These are phyloP conservation scores for Andrena flavipes DNA, from an alignment of 2,888 invertebrate species.

Conservation along the genomic window DNA sequence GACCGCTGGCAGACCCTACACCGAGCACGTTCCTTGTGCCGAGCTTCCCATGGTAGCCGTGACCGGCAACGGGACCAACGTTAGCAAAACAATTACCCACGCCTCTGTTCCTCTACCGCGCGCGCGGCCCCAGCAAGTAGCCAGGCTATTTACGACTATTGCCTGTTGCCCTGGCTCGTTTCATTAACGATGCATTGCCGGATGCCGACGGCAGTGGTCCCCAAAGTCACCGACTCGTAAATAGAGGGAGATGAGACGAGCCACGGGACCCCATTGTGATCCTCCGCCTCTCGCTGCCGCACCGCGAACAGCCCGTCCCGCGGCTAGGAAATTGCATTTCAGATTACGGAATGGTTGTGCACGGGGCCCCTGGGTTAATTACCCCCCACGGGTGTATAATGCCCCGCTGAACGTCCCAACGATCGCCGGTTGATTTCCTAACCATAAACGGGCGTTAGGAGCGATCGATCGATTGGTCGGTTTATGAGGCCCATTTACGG, in stretches of 20 bases:
- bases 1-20: slow-evolving; percentile 13
- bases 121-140: slow-evolving; percentile 72
- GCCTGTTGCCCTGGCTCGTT: slow-evolving; percentile 71
- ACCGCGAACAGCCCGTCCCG: slow-evolving; percentile 9
- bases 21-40: not conserved
- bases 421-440: not conserved
- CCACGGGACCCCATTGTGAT: slow-evolving; percentile 49
- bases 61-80: slow-evolving; percentile 59
- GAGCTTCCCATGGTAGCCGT: not conserved
- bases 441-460: not conserved
- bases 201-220: slow-evolving; percentile 71
- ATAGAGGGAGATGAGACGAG: slow-evolving; percentile 60
- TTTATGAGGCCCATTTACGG: slow-evolving; percentile 15
- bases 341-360: slow-evolving; percentile 38
- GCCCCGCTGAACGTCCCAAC: not conserved
- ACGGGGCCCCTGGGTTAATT: slow-evolving; percentile 33
- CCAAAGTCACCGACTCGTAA: slow-evolving; percentile 76
- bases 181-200: slow-evolving; percentile 78
- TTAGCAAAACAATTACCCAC: slow-evolving; percentile 75
- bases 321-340: slow-evolving; percentile 66
- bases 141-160: slow-evolving; percentile 79
- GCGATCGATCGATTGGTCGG: not conserved
- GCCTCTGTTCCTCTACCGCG: slow-evolving; percentile 56
- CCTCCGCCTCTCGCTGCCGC: not conserved
- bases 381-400: not conserved